Evolutionary conservation across 35 echinoderm and acorn worm genomes (phyloP).

Genomic region (Amphiura filiformis): DNA sequence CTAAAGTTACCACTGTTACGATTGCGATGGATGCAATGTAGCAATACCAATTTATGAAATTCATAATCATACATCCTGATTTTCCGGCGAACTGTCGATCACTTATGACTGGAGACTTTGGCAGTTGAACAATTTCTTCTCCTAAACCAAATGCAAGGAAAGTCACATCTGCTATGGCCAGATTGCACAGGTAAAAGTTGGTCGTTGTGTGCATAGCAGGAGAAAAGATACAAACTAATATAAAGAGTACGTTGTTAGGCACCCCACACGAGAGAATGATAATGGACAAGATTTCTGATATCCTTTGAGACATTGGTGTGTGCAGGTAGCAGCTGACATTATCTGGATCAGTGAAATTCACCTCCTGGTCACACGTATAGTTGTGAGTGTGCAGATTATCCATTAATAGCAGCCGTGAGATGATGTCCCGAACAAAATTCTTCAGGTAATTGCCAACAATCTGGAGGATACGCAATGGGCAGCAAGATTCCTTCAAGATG

Average conservation of each 20-base stretch:
- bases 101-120: conserved; percentile 18
- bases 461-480: neutral
- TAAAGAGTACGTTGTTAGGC: conserved; percentile 42
- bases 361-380: neutral
- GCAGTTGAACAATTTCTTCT: conserved; percentile 25
- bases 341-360: neutral
- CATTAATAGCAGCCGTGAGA: too few relatives aligned
- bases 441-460: neutral
- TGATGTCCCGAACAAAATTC: too few relatives aligned
- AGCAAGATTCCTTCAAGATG: too few relatives aligned
- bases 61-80: conserved; percentile 22
- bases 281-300: conserved; percentile 18
- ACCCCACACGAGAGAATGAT: conserved; percentile 47
- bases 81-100: conserved; percentile 28
- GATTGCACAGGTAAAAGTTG: conserved; percentile 49
- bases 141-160: conserved; percentile 35
- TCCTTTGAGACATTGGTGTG: neutral
- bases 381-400: neutral
- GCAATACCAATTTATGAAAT: conserved; percentile 10
- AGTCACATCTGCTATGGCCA: conserved; percentile 45
- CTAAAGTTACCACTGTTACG: conserved; percentile 42
- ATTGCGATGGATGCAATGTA: conserved; percentile 50
- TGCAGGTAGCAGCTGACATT: neutral
- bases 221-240: conserved; percentile 22
- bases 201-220: conserved; percentile 56